Percentiles rank a stretch among this genome's conserved stretches.
Evolutionary conservation across 2,797 vertebrate genomes (phyloP).

Genomic region (Rhadinocentrus ornatus): DNA sequence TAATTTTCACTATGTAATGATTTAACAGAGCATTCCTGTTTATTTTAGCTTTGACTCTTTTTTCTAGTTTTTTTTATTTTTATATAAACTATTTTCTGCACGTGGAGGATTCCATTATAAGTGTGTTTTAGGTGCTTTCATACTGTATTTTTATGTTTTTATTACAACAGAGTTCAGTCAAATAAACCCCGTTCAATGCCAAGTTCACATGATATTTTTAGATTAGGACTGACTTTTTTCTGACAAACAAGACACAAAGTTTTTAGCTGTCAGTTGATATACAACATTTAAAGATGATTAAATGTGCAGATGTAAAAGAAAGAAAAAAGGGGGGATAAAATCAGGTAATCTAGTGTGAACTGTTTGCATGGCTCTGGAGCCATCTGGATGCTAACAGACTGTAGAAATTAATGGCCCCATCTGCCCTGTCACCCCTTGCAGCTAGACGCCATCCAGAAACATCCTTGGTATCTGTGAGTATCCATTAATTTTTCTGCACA

Average conservation of each 20-base stretch:
- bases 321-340: not conserved
- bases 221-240: not conserved
- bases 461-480: slow-evolving; percentile 95
- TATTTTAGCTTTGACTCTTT: not conserved
- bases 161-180: not conserved
- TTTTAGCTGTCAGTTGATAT: slow-evolving; percentile 5
- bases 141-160: not conserved
- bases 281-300: slow-evolving; percentile 20
- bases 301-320: slow-evolving; percentile 19
- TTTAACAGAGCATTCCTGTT: not conserved
- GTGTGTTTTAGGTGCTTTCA: not conserved
- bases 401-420: slow-evolving; percentile 72
- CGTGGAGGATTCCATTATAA: not conserved
- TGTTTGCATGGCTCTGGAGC: slow-evolving; percentile 57
- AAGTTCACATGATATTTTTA: not conserved
- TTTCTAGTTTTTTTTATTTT: not conserved
- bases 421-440: slow-evolving; percentile 76
- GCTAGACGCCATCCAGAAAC: slow-evolving; percentile 95
- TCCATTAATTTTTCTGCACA: slow-evolving; percentile 7
- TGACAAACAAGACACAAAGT: not conserved
- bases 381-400: slow-evolving; percentile 74
- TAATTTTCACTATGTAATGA: not conserved
- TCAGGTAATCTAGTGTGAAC: slow-evolving; percentile 24
- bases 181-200: not conserved
- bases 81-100: not conserved